Percentiles rank a stretch among this genome's conserved stretches.
phyloP scores from a whole-genome alignment of 2,797 vertebrate genomes.

The Syngnathus rostellatus region DNA sequence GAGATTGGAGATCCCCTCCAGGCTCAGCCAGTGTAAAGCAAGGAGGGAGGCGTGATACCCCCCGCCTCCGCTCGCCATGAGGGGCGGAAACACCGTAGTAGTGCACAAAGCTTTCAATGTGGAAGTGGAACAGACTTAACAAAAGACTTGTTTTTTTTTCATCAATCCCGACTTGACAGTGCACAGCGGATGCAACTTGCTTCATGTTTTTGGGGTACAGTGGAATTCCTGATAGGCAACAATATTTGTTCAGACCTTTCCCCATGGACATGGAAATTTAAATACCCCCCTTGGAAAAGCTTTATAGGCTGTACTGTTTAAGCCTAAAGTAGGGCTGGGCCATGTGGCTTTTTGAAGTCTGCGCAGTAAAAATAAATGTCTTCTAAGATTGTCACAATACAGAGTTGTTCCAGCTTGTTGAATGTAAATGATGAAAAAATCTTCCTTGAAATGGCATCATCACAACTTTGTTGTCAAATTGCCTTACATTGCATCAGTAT shows the following conservation, averaged over 20 bases:
- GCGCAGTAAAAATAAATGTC: not conserved
- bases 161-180: constrained; percentile 22
- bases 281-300: not conserved
- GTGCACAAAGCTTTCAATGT: constrained; percentile 64
- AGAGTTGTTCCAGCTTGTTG: not conserved
- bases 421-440: no score
- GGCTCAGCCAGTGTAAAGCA: constrained; percentile 45
- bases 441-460: not conserved
- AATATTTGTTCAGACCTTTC: not conserved
- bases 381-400: not conserved
- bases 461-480: not conserved
- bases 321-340: not conserved
- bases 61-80: constrained; percentile 17
- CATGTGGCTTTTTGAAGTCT: not conserved
- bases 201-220: constrained; percentile 1
- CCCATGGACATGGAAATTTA: not conserved
- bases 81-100: constrained; percentile 45
- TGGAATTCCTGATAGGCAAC: not conserved
- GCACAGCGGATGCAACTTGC: constrained; percentile 16
- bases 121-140: constrained; percentile 50
- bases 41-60: constrained; percentile 39
- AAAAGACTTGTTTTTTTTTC: constrained; percentile 45
- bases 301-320: not conserved
- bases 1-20: constrained; percentile 36
- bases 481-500: not conserved